Evolutionary conservation across 2,888 invertebrate species (phyloP), one percentile per base, ranked within the genome.

Genomic region (Plebejus melissa): DNA sequence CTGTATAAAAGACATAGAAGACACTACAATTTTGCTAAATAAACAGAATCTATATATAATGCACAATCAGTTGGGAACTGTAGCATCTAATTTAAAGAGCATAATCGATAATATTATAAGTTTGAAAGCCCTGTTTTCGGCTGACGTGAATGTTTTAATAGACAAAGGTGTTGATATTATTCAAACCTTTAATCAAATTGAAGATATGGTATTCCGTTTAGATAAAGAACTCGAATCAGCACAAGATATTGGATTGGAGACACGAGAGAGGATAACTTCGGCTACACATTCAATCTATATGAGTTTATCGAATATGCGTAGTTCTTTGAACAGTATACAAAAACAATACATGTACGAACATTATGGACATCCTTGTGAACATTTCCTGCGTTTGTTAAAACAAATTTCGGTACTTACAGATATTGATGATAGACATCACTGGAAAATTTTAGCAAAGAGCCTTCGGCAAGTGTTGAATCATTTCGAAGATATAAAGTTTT

Each of bases 221-320:
- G 93, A 93, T 81, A 90, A 86, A 80, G 87, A 88, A 77, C 76
- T 90, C n/a, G 83, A 85, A 13, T 60, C 77, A 13, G 82, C 83
- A 77, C 78, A 77, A 7, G 81, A 77, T 70, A 77, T 91, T 57
- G 82, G 86, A 5, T 69, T 80, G 4, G 82, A 85, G 38, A 84
- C 87, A 7, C 86, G 87, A 80, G 89, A 92, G 65, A 85, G 80
- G 76, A 87, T 95, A 76, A 82, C 94, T 16, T 87, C 88, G 77
- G 93, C 94, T 57, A 85, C 94, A 41, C 90, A 94, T 83, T 93
- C 94, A 58, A 86, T 94, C 58, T 94, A 94, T 80, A 87, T 90
- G 9, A 93, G 91, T 79, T 94, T 94, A 80, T 93, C 94, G 75
- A 90, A 94, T 76, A 94, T 95, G 87, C 90, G 94, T 74, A 89